These are phyloP conservation scores for Drosophila phalerata DNA, from an alignment of 2,888 invertebrate genomes.

Conservation along the genomic window DNA sequence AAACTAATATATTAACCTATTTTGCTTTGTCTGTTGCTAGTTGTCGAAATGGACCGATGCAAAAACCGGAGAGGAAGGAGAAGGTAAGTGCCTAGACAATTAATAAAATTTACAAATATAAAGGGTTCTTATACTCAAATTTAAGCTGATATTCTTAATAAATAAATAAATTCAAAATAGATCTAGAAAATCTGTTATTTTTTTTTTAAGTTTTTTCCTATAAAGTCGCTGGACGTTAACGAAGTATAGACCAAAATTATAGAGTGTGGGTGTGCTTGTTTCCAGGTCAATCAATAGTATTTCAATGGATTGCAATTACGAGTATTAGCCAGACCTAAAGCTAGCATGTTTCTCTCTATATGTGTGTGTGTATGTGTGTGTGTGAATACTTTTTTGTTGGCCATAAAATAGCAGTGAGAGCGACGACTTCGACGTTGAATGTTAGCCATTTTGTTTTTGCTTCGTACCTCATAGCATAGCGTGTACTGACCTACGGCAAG, in stretches of 20 bases:
- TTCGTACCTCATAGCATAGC: slow-evolving; percentile 29
- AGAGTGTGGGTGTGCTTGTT: slow-evolving; percentile 47
- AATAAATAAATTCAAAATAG: neutral
- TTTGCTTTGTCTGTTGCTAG: slow-evolving; percentile 85
- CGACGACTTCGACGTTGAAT: slow-evolving; percentile 43
- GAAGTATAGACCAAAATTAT: slow-evolving; percentile 20
- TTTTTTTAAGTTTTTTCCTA: neutral
- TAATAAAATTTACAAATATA: neutral
- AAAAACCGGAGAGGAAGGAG: slow-evolving; percentile 82
- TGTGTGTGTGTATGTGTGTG: slow-evolving; percentile 26
- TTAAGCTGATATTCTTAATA: neutral
- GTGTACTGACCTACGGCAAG: slow-evolving; percentile 73
- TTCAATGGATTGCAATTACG: slow-evolving; percentile 67
- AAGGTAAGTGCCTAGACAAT: slow-evolving; percentile 66
- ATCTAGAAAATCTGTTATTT: neutral
- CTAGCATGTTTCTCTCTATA: slow-evolving; percentile 19
- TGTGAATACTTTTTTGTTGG: slow-evolving; percentile 23
- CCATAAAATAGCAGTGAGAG: slow-evolving; percentile 50
- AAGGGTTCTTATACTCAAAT: neutral
- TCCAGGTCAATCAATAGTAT: slow-evolving; percentile 83
- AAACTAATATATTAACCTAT: slow-evolving; percentile 36
- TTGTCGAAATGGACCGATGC: slow-evolving; percentile 91
- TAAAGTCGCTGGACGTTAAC: neutral
- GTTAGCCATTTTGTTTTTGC: slow-evolving; percentile 69
- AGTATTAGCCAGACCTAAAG: slow-evolving; percentile 41